Evolutionary conservation across 2,888 invertebrate genomes (phyloP), one percentile per base, ranked within the genome.

Genomic region (Mesorhabditis sp.): DNA sequence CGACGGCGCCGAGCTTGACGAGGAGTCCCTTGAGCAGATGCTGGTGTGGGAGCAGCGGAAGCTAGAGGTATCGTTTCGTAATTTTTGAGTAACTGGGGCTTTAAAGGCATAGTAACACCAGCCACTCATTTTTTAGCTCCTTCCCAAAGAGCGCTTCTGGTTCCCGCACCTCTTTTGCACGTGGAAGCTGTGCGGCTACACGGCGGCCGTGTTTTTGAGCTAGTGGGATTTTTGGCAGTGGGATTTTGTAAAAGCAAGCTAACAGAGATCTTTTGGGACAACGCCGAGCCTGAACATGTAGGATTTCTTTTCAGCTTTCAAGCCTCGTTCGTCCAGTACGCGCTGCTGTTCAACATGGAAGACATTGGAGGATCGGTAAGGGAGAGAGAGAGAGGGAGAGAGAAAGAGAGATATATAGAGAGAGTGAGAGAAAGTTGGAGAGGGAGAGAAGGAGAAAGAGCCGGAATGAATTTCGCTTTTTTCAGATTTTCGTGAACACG

Each of bases 161-260:
- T 50, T 50, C 58, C 58, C 58, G 58, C 58, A 50, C n/a, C 58
- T 50, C 58, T 50, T 50, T 2, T 50, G 58, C 58, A 50, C 58
- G 1, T 50, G 58, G 58, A 50, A 50, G 58, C 2, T 50, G 58
- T 10, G 10, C n/a, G 58, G 58, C n/a, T 50, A 50, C 58, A 50
- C 58, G 7, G 7, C 10, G 58, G 58, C 58, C 58, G 58, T 50
- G 7, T 50, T 50, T n/a, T n/a, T 50, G 7, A 50, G 58, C 58
- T 50, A 50, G 58, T 50, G n/a, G n/a, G 58, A 13, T 50, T 28
- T 28, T 28, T 28, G 28, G 28, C 28, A 28, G 28, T 28, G 1
- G 1, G 2, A 28, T 28, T 1, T 28, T 28, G 28, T 28, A 28
- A 28, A 2, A 2, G 28, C 28, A 28, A 28, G 28, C 28, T 2